Percentiles rank a stretch among this genome's conserved stretches.
phyloP scores from a whole-genome alignment of 2,888 invertebrate species.

The Anodontia alba region DNA sequence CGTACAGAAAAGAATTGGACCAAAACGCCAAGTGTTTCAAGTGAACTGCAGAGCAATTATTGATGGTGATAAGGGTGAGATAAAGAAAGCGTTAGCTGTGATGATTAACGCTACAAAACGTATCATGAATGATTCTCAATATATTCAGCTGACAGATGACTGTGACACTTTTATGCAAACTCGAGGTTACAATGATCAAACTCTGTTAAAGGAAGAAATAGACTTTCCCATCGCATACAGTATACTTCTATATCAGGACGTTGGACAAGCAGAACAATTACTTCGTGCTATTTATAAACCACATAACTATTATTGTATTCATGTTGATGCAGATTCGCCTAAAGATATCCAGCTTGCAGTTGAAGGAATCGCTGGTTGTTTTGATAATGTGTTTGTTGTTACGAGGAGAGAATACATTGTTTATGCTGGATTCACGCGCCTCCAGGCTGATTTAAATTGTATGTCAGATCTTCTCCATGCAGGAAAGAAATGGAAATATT shows the following conservation, averaged over 20 bases:
- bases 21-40: constrained; percentile 34
- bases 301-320: constrained; percentile 83
- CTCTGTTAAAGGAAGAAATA: constrained; percentile 61
- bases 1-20: neutral
- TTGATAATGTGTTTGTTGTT: constrained; percentile 82
- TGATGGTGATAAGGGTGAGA: constrained; percentile 61
- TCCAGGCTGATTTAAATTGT: constrained; percentile 83
- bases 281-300: constrained; percentile 80
- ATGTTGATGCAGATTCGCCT: constrained; percentile 78
- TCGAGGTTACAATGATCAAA: constrained; percentile 56
- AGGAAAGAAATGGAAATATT: constrained; percentile 80
- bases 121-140: constrained; percentile 65
- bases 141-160: constrained; percentile 66
- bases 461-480: constrained; percentile 77
- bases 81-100: constrained; percentile 57
- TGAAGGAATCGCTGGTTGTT: constrained; percentile 74
- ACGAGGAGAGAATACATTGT: constrained; percentile 79
- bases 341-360: constrained; percentile 63
- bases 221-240: constrained; percentile 81
- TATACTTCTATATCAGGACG: constrained; percentile 78
- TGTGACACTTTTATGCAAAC: constrained; percentile 66
- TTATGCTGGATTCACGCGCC: constrained; percentile 81
- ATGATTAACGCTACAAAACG: constrained; percentile 45
- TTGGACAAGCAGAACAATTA: constrained; percentile 77
- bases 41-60: constrained; percentile 72